These are phyloP conservation scores for Ophioderma brevispina DNA, from an alignment of 35 echinoderm and acorn worm genomes.

Conservation along the genomic window DNA sequence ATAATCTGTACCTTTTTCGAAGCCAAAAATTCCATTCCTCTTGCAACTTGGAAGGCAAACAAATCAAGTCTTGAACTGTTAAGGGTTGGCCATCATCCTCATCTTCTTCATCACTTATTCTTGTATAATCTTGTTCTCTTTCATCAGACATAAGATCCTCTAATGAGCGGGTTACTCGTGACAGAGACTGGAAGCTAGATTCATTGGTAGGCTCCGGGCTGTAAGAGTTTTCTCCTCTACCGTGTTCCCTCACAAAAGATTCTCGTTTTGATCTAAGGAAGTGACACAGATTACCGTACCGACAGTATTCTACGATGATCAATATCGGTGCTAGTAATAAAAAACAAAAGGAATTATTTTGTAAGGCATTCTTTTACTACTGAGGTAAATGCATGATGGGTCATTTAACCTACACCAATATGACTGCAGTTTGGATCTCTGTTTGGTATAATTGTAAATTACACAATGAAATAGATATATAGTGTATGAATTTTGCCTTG, in stretches of 20 bases:
- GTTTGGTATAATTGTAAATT: too few species aligned
- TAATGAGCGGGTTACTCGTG: neutral
- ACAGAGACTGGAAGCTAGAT: neutral
- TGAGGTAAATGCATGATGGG: too few species aligned
- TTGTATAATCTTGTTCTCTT: neutral
- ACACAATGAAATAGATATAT: too few species aligned
- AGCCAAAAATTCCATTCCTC: slow-evolving; percentile 96
- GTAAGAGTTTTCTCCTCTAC: slow-evolving; percentile 3
- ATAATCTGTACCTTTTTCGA: slow-evolving; percentile 76
- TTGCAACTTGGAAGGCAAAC: slow-evolving; percentile 86
- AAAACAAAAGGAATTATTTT: too few species aligned
- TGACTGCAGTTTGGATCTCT: too few species aligned
- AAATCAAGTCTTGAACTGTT: slow-evolving; percentile 71
- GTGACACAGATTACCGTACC: slow-evolving; percentile 83
- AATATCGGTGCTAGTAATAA: slow-evolving; percentile 60
- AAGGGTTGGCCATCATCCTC: neutral
- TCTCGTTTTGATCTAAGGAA: slow-evolving; percentile 81
- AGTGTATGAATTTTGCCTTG: too few species aligned
- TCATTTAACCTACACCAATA: too few species aligned
- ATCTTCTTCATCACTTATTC: slow-evolving; percentile 15
- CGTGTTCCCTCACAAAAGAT: slow-evolving; percentile 33
- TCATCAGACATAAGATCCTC: neutral
- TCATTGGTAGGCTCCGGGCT: neutral
- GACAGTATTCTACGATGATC: slow-evolving; percentile 90
- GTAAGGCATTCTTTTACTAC: too few species aligned